phyloP scores from a whole-genome alignment of 2,888 invertebrate species.

The Molanna angustata region DNA sequence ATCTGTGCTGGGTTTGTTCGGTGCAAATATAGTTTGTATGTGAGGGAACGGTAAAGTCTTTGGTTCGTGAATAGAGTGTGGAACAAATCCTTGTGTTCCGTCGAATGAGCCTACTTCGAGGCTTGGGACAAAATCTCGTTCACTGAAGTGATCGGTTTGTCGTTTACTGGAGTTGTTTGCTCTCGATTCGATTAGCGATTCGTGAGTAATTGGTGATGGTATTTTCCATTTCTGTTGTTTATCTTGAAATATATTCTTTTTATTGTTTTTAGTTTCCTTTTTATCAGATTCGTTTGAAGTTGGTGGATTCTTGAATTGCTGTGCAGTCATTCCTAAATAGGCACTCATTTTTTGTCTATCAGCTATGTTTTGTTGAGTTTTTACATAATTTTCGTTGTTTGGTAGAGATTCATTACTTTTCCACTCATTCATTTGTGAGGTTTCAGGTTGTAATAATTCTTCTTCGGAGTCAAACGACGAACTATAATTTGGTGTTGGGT shows the following conservation, averaged over 20 bases:
- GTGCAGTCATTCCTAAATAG: background rate
- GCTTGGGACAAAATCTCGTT: conserved; percentile 26
- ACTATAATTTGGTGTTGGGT: too few species aligned
- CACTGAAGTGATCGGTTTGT: conserved; percentile 13
- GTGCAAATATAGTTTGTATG: background rate
- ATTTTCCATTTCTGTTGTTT: conserved; percentile 31
- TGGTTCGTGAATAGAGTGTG: conserved; percentile 21
- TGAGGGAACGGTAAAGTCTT: conserved; percentile 10
- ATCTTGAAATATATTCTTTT: conserved; percentile 1
- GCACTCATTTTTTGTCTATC: conserved; percentile 22
- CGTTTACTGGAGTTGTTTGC: conserved; percentile 28
- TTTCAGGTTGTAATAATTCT: too few species aligned
- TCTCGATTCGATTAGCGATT: conserved; percentile 25
- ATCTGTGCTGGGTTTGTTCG: background rate
- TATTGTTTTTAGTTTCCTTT: background rate
- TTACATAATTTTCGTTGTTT: conserved; percentile 20
- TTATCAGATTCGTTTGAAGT: background rate
- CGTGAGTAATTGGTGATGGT: conserved; percentile 23
- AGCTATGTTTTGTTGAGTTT: conserved; percentile 20
- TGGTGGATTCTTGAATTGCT: background rate
- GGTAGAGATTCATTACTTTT: background rate
- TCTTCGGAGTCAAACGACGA: conserved; percentile 14
- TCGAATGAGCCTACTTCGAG: conserved; percentile 29
- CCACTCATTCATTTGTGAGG: background rate
- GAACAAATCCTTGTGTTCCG: conserved; percentile 25